Conservation (phyloP, 2,888 invertebrate species). For the Amphipoea lucens region DNA sequence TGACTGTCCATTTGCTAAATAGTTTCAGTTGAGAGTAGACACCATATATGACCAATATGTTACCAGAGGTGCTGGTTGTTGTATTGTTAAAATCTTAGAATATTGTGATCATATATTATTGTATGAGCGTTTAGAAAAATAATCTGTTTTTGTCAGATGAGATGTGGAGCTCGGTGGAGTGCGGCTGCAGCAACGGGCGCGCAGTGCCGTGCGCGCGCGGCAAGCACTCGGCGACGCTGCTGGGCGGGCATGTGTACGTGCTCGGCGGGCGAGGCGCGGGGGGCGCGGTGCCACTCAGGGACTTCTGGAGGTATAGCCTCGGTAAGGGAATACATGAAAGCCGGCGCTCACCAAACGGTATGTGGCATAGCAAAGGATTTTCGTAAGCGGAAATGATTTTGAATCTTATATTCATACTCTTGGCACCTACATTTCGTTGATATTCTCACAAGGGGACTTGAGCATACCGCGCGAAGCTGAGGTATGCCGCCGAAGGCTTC, state of each 20-base stretch:
- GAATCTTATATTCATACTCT: neutral
- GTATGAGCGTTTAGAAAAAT: neutral
- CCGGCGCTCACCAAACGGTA: neutral
- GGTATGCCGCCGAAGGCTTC: neutral
- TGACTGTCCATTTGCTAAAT: constrained; percentile 4
- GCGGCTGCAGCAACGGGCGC: constrained; percentile 74
- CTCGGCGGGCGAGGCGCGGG: constrained; percentile 96
- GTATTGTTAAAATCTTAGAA: neutral
- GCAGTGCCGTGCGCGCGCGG: constrained; percentile 91
- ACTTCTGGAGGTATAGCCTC: constrained; percentile 95
- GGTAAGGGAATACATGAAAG: constrained; percentile 83
- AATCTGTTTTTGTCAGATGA: constrained; percentile 73
- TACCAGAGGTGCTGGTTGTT: neutral
- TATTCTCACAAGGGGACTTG: neutral
- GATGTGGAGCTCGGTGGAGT: constrained; percentile 86
- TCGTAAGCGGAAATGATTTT: neutral
- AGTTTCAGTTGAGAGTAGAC: neutral
- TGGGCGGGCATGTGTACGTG: constrained; percentile 94
- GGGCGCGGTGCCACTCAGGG: constrained; percentile 94
- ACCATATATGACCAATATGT: neutral
- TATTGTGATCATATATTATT: neutral
- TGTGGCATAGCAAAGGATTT: neutral
- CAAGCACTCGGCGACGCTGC: constrained; percentile 95
- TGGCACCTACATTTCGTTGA: neutral
- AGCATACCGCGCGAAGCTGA: neutral